A percentile compares a stretch with the other conserved stretches of the same genome.
Evolutionary conservation across 2,888 invertebrate genomes (phyloP).

Genomic region (Melanchra persicariae): DNA sequence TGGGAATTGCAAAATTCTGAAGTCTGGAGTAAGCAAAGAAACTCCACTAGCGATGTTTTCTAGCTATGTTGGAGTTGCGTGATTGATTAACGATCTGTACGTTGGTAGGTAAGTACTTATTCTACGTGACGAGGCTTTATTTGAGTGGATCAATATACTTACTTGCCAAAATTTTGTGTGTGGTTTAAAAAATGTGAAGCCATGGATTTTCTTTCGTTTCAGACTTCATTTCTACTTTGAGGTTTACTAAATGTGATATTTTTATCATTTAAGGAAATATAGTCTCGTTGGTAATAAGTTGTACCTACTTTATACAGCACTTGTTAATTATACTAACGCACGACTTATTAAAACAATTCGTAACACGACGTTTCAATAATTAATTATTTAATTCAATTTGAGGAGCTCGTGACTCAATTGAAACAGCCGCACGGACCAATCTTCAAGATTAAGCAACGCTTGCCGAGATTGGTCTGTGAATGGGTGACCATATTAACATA

Average conservation of each 20-base stretch:
- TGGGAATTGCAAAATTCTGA: constrained; percentile 61
- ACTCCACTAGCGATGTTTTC: constrained; percentile 50
- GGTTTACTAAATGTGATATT: background rate
- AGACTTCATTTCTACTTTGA: background rate
- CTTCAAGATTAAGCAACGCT: no score
- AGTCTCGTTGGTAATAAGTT: no score
- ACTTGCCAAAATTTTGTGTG: constrained; percentile 8
- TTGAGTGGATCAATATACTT: constrained; percentile 32
- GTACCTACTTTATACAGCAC: no score
- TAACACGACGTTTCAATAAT: no score
- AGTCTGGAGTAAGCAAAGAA: constrained; percentile 39
- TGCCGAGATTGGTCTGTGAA: no score
- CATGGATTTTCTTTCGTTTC: background rate
- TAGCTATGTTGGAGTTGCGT: constrained; percentile 53
- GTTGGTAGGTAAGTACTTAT: constrained; percentile 16
- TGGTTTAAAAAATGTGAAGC: constrained; percentile 9
- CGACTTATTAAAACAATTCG: no score
- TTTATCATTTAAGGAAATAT: no score
- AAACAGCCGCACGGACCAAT: no score
- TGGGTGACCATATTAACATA: no score
- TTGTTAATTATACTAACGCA: no score
- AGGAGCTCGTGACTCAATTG: no score
- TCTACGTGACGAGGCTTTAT: constrained; percentile 45
- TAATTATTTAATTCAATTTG: no score
- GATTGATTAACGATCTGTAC: constrained; percentile 60